A percentile compares a stretch with the other conserved stretches of the same genome.
phyloP scores from a whole-genome alignment of 2,888 invertebrate species.

The Platycnemis pennipes region DNA sequence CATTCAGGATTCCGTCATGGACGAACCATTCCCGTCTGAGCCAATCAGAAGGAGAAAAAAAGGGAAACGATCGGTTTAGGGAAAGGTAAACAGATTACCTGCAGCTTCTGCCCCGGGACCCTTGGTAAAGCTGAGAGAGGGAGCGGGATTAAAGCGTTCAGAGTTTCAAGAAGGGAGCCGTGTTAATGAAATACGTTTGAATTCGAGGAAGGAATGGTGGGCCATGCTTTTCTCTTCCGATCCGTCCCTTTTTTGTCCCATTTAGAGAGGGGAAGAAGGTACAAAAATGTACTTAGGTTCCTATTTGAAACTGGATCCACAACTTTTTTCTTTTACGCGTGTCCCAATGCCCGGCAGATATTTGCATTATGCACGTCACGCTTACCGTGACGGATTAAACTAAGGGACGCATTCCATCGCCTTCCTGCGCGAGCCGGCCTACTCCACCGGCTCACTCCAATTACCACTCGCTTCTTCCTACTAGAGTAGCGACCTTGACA shows the following conservation, averaged over 20 bases:
- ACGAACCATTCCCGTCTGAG: neutral
- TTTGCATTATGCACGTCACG: neutral
- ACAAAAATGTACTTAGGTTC: neutral
- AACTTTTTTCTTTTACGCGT: neutral
- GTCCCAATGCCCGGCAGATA: neutral
- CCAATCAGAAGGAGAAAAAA: neutral
- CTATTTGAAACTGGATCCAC: neutral
- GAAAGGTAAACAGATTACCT: constrained; percentile 56
- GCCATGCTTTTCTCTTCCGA: neutral
- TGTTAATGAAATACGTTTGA: constrained; percentile 48
- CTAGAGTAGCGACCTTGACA: neutral
- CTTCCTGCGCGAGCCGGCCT: neutral
- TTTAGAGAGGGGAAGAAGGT: neutral
- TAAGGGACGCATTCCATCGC: neutral
- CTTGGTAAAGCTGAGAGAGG: neutral
- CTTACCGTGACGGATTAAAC: neutral
- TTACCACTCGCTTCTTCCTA: neutral
- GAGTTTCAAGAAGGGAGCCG: neutral
- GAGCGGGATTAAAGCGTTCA: neutral
- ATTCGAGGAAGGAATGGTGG: neutral
- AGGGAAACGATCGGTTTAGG: constrained; percentile 1
- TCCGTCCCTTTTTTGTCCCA: neutral
- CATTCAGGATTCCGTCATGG: neutral
- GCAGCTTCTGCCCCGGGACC: neutral
- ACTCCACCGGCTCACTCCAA: neutral